Percentiles rank a stretch among this genome's conserved stretches.
Evolutionary conservation across 2,113 vertebrate genomes (phyloP).

Genomic region (Perca schrenkii): DNA sequence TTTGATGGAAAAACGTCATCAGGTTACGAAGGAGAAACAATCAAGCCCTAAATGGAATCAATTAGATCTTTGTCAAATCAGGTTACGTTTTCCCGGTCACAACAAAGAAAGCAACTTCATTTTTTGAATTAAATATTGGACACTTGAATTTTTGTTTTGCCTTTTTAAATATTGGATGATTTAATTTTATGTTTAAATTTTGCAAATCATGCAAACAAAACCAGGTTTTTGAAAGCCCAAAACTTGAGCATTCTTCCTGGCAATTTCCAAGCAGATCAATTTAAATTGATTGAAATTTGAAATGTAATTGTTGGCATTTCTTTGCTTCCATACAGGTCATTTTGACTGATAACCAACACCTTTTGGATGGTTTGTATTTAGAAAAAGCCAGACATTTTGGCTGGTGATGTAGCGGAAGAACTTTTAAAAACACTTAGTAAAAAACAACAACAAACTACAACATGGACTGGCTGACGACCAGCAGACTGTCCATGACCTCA

Average conservation of each 20-base stretch:
- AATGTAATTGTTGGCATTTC: background rate
- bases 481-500: slow-evolving; percentile 89
- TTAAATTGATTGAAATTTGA: background rate
- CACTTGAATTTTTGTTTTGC: no score
- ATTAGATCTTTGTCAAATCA: background rate
- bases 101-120: background rate
- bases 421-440: background rate
- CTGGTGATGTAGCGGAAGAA: background rate
- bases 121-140: background rate
- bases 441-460: slow-evolving; percentile 70
- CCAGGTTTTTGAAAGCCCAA: background rate
- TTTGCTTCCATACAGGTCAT: background rate
- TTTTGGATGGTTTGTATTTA: background rate
- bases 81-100: background rate
- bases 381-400: background rate
- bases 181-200: background rate
- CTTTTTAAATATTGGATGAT: background rate
- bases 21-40: background rate
- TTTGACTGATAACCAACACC: background rate
- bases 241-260: background rate
- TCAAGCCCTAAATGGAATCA: background rate
- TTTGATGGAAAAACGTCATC: no score
- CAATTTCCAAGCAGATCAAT: background rate
- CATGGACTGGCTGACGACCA: slow-evolving; percentile 83
- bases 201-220: no score